A percentile compares a stretch with the other conserved stretches of the same genome.
phyloP scores from a whole-genome alignment of 1,140 invertebrate species.

The Diorhabda elongata region DNA sequence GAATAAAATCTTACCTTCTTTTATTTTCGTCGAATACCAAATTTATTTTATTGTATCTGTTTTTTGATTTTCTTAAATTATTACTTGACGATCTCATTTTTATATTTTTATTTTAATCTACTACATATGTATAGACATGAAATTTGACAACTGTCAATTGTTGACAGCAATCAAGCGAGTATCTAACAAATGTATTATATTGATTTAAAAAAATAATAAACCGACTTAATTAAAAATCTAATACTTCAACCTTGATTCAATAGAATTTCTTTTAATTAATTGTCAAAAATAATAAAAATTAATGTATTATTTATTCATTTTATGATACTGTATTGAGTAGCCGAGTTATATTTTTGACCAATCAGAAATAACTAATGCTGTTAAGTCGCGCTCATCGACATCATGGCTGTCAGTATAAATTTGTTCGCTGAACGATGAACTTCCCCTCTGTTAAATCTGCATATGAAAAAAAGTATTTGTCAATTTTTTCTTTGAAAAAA shows the following conservation, averaged over 20 bases:
- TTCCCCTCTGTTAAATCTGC: slow-evolving; percentile 62
- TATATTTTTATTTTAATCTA: slow-evolving; percentile 5
- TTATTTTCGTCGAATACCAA: slow-evolving; percentile 60
- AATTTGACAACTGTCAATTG: too few species aligned
- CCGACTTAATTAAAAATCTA: too few species aligned
- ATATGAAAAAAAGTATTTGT: slow-evolving; percentile 37
- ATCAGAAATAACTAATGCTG: slow-evolving; percentile 59
- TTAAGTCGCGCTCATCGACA: slow-evolving; percentile 74
- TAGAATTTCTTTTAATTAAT: too few species aligned
- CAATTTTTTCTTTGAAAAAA: slow-evolving; percentile 34
- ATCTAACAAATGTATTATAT: too few species aligned
- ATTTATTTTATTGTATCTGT: slow-evolving; percentile 51
- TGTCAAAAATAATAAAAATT: too few species aligned
- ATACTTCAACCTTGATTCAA: too few species aligned
- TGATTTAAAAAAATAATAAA: too few species aligned
- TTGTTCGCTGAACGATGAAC: slow-evolving; percentile 73
- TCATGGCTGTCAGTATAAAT: slow-evolving; percentile 87
- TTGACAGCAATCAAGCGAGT: too few species aligned
- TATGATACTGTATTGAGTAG: neutral
- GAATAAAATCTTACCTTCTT: slow-evolving; percentile 50
- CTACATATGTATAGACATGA: too few species aligned
- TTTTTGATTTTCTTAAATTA: slow-evolving; percentile 35
- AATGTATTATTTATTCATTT: neutral
- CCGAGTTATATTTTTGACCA: slow-evolving; percentile 47
- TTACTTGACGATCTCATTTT: slow-evolving; percentile 24